Evolutionary conservation across 2,797 vertebrate species (phyloP), one percentile per base, ranked within the genome.

Genomic region (Trichosurus vulpecula): DNA sequence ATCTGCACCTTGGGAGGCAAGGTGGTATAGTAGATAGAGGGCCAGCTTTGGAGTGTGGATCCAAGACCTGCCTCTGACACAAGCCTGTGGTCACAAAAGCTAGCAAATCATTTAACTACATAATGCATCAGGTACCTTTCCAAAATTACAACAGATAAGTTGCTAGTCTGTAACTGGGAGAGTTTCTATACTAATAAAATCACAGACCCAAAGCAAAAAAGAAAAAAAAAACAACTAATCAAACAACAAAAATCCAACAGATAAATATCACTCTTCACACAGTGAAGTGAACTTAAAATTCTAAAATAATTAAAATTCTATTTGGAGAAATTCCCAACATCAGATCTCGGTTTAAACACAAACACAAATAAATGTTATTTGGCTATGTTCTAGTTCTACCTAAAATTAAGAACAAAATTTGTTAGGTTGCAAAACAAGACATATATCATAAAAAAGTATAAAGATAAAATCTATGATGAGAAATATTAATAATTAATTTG

Each of bases 401-500:
- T 54, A 56, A 13, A 52, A 91, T 74, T 0, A 92, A 8, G 61
- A 22, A 95, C 92, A 93, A 53, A 25, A 93, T 6, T 89, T 41
- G 27, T 51, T 89, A 56, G 13, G 5, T 55, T 94, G 66, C 14
- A 74, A 35, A 41, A n/a, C 16, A 66, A 66, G n/a, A 74, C 16
- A 19, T 74, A 8, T 74, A n/a, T 74, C n/a, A 41, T 74, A 41
- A 74, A 74, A 57, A 61, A 22, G 19, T 2, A 74, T 74, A 74
- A 74, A 74, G 66, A 22, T n/a, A 41, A 19, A 74, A 41, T 74
- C 35, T 96, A 93, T n/a, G 31, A 61, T n/a, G 47, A 47, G 92
- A 95, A 94, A 14, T 27, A 92, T 41, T 95, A 90, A 89, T 92
- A 95, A 56, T 89, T 87, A 94, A 93, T n/a, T 52, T 56, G 12